These are phyloP conservation scores for Eupithecia pulchellata DNA, from an alignment of 2,888 invertebrate species.

Conservation along the genomic window DNA sequence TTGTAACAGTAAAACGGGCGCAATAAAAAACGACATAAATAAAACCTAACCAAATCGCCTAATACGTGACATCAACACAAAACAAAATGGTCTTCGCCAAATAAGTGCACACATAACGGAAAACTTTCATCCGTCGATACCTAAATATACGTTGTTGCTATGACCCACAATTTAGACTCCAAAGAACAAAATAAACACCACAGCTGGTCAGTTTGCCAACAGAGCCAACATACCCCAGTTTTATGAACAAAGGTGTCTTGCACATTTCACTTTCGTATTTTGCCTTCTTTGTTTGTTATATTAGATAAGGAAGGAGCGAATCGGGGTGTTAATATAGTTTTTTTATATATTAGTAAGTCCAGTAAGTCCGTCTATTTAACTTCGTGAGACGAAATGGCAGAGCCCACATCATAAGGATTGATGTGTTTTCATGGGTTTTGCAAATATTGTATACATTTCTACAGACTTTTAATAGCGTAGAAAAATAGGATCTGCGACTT, in stretches of 20 bases:
- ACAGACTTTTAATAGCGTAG: neutral
- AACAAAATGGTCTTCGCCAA: slow-evolving; percentile 43
- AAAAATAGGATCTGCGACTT: no score
- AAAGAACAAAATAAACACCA: slow-evolving; percentile 37
- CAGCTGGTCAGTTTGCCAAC: slow-evolving; percentile 34
- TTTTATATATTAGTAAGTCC: neutral
- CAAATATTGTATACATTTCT: neutral
- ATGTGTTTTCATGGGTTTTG: neutral
- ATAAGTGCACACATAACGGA: slow-evolving; percentile 53
- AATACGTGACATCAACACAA: neutral
- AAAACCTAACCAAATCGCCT: slow-evolving; percentile 1
- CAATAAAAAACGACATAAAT: neutral
- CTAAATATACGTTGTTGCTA: slow-evolving; percentile 41
- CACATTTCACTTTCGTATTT: slow-evolving; percentile 27
- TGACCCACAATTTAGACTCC: slow-evolving; percentile 50
- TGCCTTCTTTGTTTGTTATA: slow-evolving; percentile 9
- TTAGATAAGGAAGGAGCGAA: neutral
- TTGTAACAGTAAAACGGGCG: slow-evolving; percentile 4
- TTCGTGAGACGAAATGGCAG: neutral
- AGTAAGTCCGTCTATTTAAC: neutral
- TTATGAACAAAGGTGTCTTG: slow-evolving; percentile 21
- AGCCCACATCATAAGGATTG: neutral
- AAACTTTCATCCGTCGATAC: slow-evolving; percentile 46
- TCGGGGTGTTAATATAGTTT: neutral
- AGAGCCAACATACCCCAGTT: slow-evolving; percentile 37